Evolutionary conservation across 2,888 invertebrate species (phyloP), one percentile per base, ranked within the genome.

Genomic region (Drosophila rubida): DNA sequence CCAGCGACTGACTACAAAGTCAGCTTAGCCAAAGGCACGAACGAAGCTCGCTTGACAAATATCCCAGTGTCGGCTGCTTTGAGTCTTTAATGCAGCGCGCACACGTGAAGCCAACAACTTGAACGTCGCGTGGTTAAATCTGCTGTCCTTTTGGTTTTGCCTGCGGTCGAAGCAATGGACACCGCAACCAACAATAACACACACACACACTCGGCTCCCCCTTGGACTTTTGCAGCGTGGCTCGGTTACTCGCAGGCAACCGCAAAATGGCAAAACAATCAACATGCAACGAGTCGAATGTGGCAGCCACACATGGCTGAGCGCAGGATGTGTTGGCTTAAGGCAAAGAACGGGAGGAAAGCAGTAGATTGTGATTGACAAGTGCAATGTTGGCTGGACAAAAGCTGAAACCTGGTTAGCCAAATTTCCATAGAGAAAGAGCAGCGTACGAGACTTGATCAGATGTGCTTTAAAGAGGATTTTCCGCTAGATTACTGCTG

Each of bases 261-360:
- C 82, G 63, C 87, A 82, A 82, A 82, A 82, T 87, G 82, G 85
- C 88, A 81, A 87, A 82, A 82, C 82, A 82, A 82, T 82, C 82
- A 85, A 81, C 81, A 69, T 72, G 81, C 87, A 72, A 57, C 69
- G 78, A 70, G 64, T 62, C 78, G 72, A 62, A 60, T 67, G 69
- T 75, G 54, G 25, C 22, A 14, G 45, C 54, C 37, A 46, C 54
- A 61, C 37, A 54, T 23, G 45, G 8, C 16, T 19, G 14, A 30
- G 11, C 35, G 55, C 44, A 63, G 73, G 53, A 74, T 50, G 44
- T 60, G 53, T 41, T 58, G 57, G 27, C 54, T 27, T 30, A 4
- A 13, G 44, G 57, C 51, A 57, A 55, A 54, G 37, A 13, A 19
- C 9, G 9, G 25, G 2, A 42, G 30, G 19, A 53, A 32, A 11